phyloP scores from a whole-genome alignment of 2,797 vertebrate species.

The Tragopan temminckii region DNA sequence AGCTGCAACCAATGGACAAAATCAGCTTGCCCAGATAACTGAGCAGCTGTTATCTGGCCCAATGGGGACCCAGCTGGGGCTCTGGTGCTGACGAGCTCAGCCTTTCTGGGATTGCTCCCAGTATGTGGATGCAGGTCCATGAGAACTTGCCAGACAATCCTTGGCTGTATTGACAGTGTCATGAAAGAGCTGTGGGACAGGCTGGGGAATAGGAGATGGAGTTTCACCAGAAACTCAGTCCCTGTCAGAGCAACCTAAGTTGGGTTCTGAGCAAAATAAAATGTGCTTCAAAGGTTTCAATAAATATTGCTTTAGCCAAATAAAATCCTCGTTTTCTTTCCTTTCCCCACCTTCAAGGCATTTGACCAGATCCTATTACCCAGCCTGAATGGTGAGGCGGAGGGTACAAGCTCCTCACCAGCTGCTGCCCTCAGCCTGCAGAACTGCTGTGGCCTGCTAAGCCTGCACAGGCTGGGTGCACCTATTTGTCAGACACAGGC shows the following conservation, averaged over 20 bases:
- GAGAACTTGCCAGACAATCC: neutral
- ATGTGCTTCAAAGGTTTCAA: slow-evolving; percentile 25
- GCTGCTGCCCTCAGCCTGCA: neutral
- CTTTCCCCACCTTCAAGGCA: neutral
- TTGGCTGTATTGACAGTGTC: accelerated
- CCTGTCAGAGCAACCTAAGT: neutral
- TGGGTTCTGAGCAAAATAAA: slow-evolving; percentile 22
- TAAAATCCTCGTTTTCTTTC: slow-evolving; percentile 15
- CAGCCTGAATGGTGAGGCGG: slow-evolving; percentile 34
- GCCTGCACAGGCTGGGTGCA: neutral
- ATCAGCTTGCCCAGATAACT: neutral
- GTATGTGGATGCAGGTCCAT: neutral
- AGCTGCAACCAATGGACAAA: neutral
- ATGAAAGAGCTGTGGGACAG: neutral
- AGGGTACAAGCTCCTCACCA: neutral
- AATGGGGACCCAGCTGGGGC: neutral
- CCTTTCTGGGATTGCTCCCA: neutral
- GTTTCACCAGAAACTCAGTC: neutral
- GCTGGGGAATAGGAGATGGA: neutral
- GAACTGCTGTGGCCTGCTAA: neutral
- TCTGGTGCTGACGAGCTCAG: neutral
- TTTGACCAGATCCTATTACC: slow-evolving; percentile 51
- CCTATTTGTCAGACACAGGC: neutral
- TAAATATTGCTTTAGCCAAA: slow-evolving; percentile 58
- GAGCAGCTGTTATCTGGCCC: neutral